These are phyloP conservation scores for Lynx canadensis DNA, from an alignment of 2,113 vertebrate genomes.

Conservation along the genomic window DNA sequence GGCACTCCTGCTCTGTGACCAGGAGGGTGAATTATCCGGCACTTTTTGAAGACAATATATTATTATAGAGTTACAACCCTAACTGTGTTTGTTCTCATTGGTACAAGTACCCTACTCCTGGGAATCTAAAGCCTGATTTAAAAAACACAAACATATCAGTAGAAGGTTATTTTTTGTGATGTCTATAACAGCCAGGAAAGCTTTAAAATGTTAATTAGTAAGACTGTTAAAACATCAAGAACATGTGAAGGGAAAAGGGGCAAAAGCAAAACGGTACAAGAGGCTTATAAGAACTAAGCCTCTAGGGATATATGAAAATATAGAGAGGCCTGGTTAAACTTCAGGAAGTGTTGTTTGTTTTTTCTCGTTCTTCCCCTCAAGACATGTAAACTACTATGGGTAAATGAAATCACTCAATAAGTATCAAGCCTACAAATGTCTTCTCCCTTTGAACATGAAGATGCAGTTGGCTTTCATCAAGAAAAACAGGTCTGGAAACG, in stretches of 20 bases:
- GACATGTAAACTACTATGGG: not conserved
- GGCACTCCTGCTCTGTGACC: not conserved
- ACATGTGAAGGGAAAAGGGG: not conserved
- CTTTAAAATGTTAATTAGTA: not conserved
- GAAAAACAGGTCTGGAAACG: not conserved
- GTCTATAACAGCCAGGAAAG: not conserved
- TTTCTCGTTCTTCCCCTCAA: not conserved
- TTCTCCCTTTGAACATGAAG: not conserved
- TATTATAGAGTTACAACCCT: not conserved
- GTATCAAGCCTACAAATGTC: not conserved
- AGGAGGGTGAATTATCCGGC: not conserved
- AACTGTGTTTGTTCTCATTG: not conserved
- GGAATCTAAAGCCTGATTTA: not conserved
- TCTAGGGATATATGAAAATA: not conserved
- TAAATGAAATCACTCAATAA: not conserved
- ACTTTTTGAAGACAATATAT: not conserved
- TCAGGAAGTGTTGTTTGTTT: not conserved
- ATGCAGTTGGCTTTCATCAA: not conserved
- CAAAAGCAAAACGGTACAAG: not conserved
- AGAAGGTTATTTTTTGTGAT: not conserved
- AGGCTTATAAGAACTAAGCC: not conserved
- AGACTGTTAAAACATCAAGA: not conserved
- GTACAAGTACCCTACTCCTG: not conserved
- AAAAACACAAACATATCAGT: not conserved
- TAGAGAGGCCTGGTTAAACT: not conserved